Evolutionary conservation across 2,888 invertebrate species (phyloP).

Genomic region (Poecilus cupreus): DNA sequence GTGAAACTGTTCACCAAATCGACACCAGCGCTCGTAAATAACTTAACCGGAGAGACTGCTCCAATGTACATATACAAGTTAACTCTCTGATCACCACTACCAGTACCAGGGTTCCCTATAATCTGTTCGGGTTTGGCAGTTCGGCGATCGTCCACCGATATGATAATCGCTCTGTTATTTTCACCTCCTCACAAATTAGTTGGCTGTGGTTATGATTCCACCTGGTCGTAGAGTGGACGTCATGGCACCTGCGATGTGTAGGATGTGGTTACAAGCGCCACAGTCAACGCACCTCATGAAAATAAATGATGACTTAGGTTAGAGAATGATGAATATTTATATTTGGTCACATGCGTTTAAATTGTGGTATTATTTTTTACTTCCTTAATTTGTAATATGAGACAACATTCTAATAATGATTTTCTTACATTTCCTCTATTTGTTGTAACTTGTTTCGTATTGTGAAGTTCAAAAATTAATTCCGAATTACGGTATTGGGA

Average conservation of each 20-base stretch:
- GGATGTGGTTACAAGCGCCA: constrained; percentile 49
- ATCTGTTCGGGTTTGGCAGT: constrained; percentile 32
- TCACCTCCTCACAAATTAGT: constrained; percentile 72
- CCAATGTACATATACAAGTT: constrained; percentile 7
- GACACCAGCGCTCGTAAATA: constrained; percentile 16
- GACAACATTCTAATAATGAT: too few species aligned
- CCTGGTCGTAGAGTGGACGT: constrained; percentile 64
- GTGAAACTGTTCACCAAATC: constrained; percentile 26
- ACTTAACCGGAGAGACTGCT: neutral
- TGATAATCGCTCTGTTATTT: constrained; percentile 72
- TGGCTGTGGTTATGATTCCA: constrained; percentile 68
- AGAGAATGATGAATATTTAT: constrained; percentile 14
- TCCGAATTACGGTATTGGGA: too few species aligned
- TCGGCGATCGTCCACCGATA: constrained; percentile 63
- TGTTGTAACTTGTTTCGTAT: too few species aligned
- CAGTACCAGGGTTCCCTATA: neutral
- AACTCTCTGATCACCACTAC: neutral
- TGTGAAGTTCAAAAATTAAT: too few species aligned
- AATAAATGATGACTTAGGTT: constrained; percentile 3
- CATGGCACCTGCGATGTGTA: constrained; percentile 34
- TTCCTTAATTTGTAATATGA: too few species aligned
- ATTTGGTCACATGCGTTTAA: neutral
- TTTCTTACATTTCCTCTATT: too few species aligned
- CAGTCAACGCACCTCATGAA: neutral
- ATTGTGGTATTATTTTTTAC: neutral